These are phyloP conservation scores for Dione vanillae DNA, from an alignment of 2,888 invertebrate species.

Conservation along the genomic window DNA sequence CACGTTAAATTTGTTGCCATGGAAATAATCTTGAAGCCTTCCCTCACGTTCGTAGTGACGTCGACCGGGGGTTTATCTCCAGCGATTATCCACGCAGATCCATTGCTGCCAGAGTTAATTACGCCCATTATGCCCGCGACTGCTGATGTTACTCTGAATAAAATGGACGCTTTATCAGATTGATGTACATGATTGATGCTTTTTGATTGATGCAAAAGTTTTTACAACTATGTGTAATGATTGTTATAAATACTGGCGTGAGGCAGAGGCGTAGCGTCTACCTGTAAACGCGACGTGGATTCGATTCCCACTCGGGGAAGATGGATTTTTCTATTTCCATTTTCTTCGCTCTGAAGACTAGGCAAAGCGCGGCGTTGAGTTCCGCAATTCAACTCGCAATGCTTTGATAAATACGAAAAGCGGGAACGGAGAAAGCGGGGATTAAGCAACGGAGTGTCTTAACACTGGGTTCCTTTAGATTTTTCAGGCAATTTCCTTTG, in stretches of 20 bases:
- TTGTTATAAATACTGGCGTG: neutral
- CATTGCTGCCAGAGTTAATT: slow-evolving; percentile 63
- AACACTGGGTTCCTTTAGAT: neutral
- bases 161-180: slow-evolving; percentile 30
- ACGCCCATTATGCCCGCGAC: slow-evolving; percentile 71
- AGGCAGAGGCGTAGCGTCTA: neutral
- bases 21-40: slow-evolving; percentile 54
- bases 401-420: no score
- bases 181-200: slow-evolving; percentile 15
- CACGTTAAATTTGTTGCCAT: slow-evolving; percentile 38
- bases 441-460: no score
- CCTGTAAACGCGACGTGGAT: no score
- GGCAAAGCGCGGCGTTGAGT: no score
- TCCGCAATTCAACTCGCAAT: no score
- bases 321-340: no score
- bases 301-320: no score
- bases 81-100: slow-evolving; percentile 73
- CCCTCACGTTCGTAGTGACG: slow-evolving; percentile 58
- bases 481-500: neutral
- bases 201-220: neutral
- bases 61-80: slow-evolving; percentile 68
- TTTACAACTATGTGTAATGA: neutral
- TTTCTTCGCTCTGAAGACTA: no score
- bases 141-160: slow-evolving; percentile 71
- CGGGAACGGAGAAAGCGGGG: no score